Evolutionary conservation across 2,797 vertebrate genomes (phyloP), one percentile per base, ranked within the genome.

Genomic region (Remorina albescens): DNA sequence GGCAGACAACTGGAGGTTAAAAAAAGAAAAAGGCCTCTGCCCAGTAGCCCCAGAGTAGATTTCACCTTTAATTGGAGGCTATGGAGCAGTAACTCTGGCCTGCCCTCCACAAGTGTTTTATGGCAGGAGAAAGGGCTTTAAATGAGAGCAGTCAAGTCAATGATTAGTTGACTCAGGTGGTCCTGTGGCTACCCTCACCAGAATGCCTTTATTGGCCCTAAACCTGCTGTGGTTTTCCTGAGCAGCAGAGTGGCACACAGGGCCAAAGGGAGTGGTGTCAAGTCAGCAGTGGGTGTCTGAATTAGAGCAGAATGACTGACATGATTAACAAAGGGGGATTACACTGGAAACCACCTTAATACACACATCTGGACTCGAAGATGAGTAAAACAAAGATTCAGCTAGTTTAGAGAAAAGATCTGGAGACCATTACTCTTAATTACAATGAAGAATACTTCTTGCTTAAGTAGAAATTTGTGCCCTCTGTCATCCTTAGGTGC

Each of bases 121-220:
- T 34, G 77, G 85, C 76, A 76, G 79, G 83, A 86, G 84, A 88
- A 89, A 85, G 74, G 76, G 53, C 61, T 58, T 67, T 81, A 81
- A 88, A 91, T 73, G 72, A 85, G 72, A 68, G 71, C 68, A 79
- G 74, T 74, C 67, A 70, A 70, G 65, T 36, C 71, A 0, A 39
- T 81, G 83, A 88, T 89, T 84, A 90, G 90, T 93, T 91, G 91
- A 91, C 91, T 92, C 92, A 92, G 90, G 86, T 93, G 92, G 91
- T 84, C 89, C 75, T 71, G 83, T 13, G 64, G 80, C 74, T 18
- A 30, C 66, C 55, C 64, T 23, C 74, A 69, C 75, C 60, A 63
- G 34, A 74, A 85, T 16, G 59, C 47, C 81, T 90, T 92, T 86
- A 91, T 88, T 87, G 87, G 82, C 61, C 63, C 64, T 26, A 42